These are phyloP conservation scores for Oncorhynchus nerka DNA, from an alignment of 2,113 vertebrate genomes.

Conservation along the genomic window DNA sequence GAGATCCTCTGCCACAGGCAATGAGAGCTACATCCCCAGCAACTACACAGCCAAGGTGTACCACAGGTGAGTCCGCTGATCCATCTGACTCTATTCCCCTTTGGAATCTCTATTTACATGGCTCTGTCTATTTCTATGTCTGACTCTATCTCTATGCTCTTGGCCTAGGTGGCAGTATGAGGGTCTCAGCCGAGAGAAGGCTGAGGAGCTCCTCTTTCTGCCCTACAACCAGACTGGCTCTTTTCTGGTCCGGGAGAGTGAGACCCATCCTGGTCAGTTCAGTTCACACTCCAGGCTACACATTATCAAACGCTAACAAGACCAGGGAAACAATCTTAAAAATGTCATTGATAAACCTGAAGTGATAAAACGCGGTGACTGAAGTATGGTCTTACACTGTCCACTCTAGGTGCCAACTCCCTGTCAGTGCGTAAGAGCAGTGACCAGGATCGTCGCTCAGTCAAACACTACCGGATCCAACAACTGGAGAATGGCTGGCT, in stretches of 20 bases:
- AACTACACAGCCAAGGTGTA: constrained; percentile 73
- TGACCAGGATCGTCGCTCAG: constrained; percentile 36
- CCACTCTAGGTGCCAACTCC: constrained; percentile 65
- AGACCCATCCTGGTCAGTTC: constrained; percentile 72
- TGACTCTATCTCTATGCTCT: background rate
- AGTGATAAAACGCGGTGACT: no score
- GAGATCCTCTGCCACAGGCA: constrained; percentile 62
- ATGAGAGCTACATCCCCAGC: constrained; percentile 72
- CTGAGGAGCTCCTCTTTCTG: constrained; percentile 75
- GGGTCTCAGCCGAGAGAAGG: constrained; percentile 76
- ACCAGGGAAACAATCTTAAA: no score
- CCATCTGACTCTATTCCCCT: background rate
- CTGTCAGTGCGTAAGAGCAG: constrained; percentile 64
- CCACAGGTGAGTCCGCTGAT: constrained; percentile 65
- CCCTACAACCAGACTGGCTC: constrained; percentile 72
- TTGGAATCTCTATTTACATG: no score
- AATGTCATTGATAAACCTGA: no score
- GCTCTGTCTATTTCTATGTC: no score
- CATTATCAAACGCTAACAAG: background rate
- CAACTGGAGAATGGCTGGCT: constrained; percentile 75
- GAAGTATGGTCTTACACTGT: no score
- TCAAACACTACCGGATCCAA: constrained; percentile 77
- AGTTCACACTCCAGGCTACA: constrained; percentile 23
- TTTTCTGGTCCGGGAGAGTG: constrained; percentile 80
- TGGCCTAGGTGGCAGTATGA: constrained; percentile 76